Evolutionary conservation across 2,888 invertebrate species (phyloP).

Genomic region (Leptogaster cylindrica): DNA sequence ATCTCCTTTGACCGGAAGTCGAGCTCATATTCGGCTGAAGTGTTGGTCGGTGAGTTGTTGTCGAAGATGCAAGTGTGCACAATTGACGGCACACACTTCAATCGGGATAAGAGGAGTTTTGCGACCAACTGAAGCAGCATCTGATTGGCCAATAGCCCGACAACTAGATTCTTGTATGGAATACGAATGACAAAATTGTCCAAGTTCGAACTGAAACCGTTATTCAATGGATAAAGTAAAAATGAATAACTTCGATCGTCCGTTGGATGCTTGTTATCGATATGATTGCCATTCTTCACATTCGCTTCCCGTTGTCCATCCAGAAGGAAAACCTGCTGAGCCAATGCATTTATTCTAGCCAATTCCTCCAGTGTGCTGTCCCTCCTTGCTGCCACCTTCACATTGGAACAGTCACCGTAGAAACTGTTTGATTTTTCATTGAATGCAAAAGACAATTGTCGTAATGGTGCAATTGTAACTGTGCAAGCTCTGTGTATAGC

Average conservation of each 20-base stretch:
- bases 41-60: slow-evolving; percentile 60
- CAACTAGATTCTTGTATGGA: slow-evolving; percentile 85
- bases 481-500: slow-evolving; percentile 84
- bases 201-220: slow-evolving; percentile 73
- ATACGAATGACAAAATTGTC: slow-evolving; percentile 83
- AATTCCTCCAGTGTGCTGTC: slow-evolving; percentile 86
- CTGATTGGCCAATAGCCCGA: slow-evolving; percentile 90
- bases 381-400: slow-evolving; percentile 90
- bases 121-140: slow-evolving; percentile 91
- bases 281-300: slow-evolving; percentile 31
- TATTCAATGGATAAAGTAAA: slow-evolving; percentile 80
- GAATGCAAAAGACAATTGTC: slow-evolving; percentile 88
- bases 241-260: slow-evolving; percentile 91
- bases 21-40: slow-evolving; percentile 57
- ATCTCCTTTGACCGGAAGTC: slow-evolving; percentile 66
- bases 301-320: slow-evolving; percentile 62
- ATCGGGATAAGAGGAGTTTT: slow-evolving; percentile 80
- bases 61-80: slow-evolving; percentile 62
- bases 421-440: slow-evolving; percentile 92
- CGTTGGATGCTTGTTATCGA: slow-evolving; percentile 63
- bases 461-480: slow-evolving; percentile 84
- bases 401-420: slow-evolving; percentile 89
- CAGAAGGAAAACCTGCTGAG: slow-evolving; percentile 84
- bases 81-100: slow-evolving; percentile 69
- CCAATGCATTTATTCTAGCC: slow-evolving; percentile 83